These are phyloP conservation scores for Poeciliopsis prolifica DNA, from an alignment of 2,113 vertebrate species.

Conservation along the genomic window DNA sequence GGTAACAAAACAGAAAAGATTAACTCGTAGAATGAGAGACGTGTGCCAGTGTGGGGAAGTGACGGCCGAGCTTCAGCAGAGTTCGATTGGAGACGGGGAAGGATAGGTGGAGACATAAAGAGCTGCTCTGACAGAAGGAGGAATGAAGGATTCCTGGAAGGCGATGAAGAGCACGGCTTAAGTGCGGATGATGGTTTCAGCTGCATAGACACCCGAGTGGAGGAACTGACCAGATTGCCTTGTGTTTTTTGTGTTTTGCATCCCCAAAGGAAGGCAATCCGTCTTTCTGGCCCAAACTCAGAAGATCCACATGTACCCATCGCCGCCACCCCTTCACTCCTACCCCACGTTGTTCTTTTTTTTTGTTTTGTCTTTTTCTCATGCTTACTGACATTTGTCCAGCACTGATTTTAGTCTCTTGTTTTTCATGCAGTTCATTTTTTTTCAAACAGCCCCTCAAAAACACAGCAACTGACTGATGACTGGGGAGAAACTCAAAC, in stretches of 20 bases:
- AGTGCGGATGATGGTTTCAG: conserved; percentile 57
- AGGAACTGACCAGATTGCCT: conserved; percentile 62
- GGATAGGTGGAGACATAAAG: conserved; percentile 20
- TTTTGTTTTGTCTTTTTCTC: conserved; percentile 15
- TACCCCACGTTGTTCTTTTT: conserved; percentile 6
- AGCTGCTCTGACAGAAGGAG: conserved; percentile 27
- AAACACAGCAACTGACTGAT: no score
- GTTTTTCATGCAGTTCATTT: conserved; percentile 4
- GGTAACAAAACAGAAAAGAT: conserved; percentile 59
- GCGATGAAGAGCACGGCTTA: conserved; percentile 17
- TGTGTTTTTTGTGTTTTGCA: conserved; percentile 54
- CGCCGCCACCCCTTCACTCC: conserved; percentile 13
- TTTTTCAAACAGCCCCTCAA: no score
- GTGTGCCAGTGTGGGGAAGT: conserved; percentile 23
- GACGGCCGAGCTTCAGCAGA: conserved; percentile 8
- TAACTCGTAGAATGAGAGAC: conserved; percentile 36
- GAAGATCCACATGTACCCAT: conserved; percentile 60
- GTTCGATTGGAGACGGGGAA: conserved; percentile 11
- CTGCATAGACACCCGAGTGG: conserved; percentile 56
- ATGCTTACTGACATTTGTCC: conserved; percentile 31
- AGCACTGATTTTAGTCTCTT: conserved; percentile 44
- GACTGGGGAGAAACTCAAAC: no score
- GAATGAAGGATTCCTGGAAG: conserved; percentile 39
- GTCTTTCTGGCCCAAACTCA: conserved; percentile 62
- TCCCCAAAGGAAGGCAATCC: conserved; percentile 66